Evolutionary conservation across 2,113 vertebrate species (phyloP), one percentile per base, ranked within the genome.

Genomic region (Uria lomvia): DNA sequence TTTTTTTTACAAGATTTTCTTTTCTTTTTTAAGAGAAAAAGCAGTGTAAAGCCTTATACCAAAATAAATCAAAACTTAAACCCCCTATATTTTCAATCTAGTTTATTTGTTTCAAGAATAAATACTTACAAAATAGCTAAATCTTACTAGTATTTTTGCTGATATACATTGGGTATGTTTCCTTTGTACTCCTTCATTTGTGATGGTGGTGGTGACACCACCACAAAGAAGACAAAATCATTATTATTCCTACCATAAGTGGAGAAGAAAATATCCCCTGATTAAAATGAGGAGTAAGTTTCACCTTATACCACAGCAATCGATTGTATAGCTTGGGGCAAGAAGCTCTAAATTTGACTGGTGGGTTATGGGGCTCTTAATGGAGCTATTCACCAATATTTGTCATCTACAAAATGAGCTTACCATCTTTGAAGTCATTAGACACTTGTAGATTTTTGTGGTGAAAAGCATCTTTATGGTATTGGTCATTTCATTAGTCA

Each of bases 401-500:
- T 93, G n/a, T 84, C 52, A 78, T 75, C 56, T 74, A 36, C 8
- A 60, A 91, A 92, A 49, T 78, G 17, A 84, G 29, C 56, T 92
- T 92, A 43, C 23, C 30, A 13, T 68, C 73, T 91, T 6, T 53
- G 22, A 86, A 88, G 19, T 50, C 43, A 86, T 92, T 70, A 92
- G 60, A 79, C 34, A 40, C 38, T 86, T 77, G 56, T 50, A 86
- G 52, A 91, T 92, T 88, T 89, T 95, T 94, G 81, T 93, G 84
- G 90, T 79, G 58, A 90, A 85, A 90, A 63, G 5, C 68, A 81
- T 83, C 17, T 59, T 89, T 91, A 36, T 43, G 15, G 7, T 52
- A 49, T 75, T 74, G 49, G 86, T 93, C 52, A 96, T 92, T 88
- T 88, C 67, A 89, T 97, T 94, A 83, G 75, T 84, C 63, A 67